Conservation (phyloP, 2,113 vertebrate species). For the Actenoides lindsayi region DNA sequence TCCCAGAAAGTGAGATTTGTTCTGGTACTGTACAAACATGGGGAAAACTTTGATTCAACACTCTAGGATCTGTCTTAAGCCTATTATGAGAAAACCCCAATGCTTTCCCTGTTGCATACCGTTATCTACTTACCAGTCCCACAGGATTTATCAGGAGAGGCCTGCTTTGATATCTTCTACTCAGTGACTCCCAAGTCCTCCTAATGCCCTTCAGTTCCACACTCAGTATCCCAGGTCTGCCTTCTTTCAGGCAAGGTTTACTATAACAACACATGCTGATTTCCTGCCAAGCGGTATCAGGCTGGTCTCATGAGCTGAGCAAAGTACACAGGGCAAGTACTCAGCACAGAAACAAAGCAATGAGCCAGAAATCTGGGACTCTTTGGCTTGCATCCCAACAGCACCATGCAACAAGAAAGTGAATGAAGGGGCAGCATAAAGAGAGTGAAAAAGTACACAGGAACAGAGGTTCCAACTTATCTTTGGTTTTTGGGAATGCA, state of each 20-base stretch:
- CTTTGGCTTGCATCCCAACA: not conserved
- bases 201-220: not conserved
- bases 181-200: not conserved
- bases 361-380: not conserved
- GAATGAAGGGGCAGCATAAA: not conserved
- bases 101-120: not conserved
- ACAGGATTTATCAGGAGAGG: not conserved
- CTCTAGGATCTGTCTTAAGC: not conserved
- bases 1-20: not conserved
- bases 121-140: constrained; percentile 27
- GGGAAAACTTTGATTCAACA: not conserved
- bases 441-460: not conserved
- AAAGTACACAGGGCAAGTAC: not conserved
- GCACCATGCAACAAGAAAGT: not conserved
- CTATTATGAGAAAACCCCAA: not conserved
- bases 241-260: not conserved
- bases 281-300: not conserved
- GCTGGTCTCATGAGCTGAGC: not conserved
- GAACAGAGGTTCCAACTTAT: not conserved
- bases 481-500: not conserved
- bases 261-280: not conserved
- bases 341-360: not conserved
- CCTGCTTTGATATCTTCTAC: not conserved
- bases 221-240: not conserved
- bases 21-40: not conserved